phyloP scores from a whole-genome alignment of 2,113 vertebrate genomes.

The Willisornis vidua region DNA sequence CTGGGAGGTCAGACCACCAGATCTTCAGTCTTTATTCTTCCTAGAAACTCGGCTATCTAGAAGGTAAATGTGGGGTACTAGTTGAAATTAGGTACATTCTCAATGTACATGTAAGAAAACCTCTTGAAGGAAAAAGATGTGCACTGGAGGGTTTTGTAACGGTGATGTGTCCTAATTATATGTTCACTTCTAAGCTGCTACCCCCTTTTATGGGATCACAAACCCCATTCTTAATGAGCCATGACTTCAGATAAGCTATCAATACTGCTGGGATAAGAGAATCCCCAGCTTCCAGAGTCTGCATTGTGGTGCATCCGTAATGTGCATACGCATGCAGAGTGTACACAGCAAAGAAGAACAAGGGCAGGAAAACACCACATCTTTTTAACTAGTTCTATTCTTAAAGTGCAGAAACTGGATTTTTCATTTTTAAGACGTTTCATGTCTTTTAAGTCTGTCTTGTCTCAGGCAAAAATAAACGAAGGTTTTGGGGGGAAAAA shows the following conservation, averaged over 20 bases:
- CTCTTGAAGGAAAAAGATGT: not conserved
- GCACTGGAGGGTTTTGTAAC: not conserved
- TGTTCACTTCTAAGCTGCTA: not conserved
- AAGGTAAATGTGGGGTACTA: not conserved
- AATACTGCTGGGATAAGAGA: not conserved
- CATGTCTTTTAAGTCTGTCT: not conserved
- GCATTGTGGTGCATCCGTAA: not conserved
- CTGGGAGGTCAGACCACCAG: not conserved
- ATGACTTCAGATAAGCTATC: not conserved
- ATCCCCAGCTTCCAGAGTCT: not conserved
- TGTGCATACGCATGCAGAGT: not conserved
- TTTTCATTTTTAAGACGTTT: not conserved
- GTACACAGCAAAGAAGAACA: not conserved
- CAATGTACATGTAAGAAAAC: not conserved
- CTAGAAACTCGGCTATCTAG: not conserved
- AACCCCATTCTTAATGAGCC: not conserved
- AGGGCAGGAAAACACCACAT: not conserved
- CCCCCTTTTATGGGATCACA: not conserved
- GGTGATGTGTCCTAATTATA: not conserved
- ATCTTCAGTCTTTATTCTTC: not conserved
- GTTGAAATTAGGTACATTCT: not conserved
- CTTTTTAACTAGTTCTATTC: not conserved
- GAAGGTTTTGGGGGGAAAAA: accelerated
- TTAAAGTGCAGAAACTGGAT: not conserved
- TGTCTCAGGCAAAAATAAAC: not conserved